Evolutionary conservation across 2,888 invertebrate genomes (phyloP).

Genomic region (Apamea sordens): DNA sequence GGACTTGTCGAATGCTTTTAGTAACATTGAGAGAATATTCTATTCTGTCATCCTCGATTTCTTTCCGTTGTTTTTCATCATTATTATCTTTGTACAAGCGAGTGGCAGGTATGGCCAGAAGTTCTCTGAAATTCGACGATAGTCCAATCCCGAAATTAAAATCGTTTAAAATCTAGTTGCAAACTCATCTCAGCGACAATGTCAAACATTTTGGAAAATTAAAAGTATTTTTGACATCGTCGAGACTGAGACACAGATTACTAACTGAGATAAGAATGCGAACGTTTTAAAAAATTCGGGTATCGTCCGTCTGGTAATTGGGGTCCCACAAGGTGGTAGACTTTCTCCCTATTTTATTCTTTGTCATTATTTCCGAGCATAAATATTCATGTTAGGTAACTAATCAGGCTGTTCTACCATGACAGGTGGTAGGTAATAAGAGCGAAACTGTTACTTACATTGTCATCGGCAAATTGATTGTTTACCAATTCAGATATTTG

Average conservation of each 20-base stretch:
- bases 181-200: neutral
- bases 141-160: neutral
- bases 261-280: too few species aligned
- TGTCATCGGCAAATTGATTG: slow-evolving; percentile 84
- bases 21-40: neutral
- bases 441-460: slow-evolving; percentile 77
- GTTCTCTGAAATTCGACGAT: neutral
- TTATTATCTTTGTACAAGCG: neutral
- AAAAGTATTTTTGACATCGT: neutral
- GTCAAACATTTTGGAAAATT: too few species aligned
- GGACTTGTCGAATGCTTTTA: neutral
- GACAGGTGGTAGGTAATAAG: neutral
- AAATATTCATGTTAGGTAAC: neutral
- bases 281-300: neutral
- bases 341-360: neutral
- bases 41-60: neutral
- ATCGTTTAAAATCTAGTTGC: neutral
- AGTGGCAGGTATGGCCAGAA: neutral
- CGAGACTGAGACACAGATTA: neutral
- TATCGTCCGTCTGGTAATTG: neutral
- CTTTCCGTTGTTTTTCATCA: neutral
- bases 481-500: slow-evolving; percentile 86
- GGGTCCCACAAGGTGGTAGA: neutral
- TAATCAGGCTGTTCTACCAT: neutral
- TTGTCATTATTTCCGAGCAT: neutral